Conservation (phyloP, 2,113 vertebrate species). For the Tragelaphus strepsiceros region DNA sequence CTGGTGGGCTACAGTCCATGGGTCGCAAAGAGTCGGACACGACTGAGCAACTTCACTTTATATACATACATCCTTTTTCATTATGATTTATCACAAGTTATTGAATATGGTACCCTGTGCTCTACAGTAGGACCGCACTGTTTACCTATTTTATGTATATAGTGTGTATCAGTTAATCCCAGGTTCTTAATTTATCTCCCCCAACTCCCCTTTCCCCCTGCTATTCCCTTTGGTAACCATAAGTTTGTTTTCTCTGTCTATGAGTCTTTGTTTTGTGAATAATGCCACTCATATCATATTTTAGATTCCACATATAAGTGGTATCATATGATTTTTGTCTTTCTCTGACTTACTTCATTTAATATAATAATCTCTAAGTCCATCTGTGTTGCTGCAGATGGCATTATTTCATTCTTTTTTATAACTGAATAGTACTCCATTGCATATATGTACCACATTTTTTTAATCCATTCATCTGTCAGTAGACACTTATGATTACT, state of each 20-base stretch:
- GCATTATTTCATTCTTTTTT: not conserved
- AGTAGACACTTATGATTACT: not conserved
- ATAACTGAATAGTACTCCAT: not conserved
- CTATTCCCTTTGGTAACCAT: not conserved
- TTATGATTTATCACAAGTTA: not conserved
- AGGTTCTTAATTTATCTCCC: not conserved
- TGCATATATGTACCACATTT: not conserved
- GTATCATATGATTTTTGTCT: not conserved
- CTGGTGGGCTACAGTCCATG: no score
- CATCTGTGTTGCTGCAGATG: not conserved
- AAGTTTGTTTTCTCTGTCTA: not conserved
- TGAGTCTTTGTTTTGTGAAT: not conserved
- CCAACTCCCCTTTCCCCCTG: not conserved
- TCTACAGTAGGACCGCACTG: not conserved
- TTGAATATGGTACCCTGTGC: not conserved
- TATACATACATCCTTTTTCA: not conserved
- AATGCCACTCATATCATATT: not conserved
- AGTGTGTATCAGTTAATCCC: not conserved
- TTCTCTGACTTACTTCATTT: not conserved
- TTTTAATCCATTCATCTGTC: not conserved
- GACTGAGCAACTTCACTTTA: not conserved
- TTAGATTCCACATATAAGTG: not conserved
- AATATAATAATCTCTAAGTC: not conserved
- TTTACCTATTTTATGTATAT: not conserved
- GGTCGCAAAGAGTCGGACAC: not conserved